Base-by-base conservation (phyloP, 2,113 vertebrate genomes). In the Hiodon tergisus region DNA sequence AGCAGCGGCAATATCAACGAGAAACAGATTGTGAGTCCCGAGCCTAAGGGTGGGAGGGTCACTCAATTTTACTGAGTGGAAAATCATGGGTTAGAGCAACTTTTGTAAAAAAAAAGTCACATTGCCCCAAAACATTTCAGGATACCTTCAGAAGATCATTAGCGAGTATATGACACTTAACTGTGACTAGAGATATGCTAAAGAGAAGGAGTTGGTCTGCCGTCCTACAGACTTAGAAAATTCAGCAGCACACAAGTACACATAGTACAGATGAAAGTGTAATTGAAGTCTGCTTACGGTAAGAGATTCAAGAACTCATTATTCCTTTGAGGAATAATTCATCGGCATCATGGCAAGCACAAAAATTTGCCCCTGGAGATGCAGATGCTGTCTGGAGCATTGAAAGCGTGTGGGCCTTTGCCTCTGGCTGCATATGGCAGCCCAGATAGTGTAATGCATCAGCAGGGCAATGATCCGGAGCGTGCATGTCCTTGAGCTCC, bases 1-100 rank as follows among this genome's bases (percentile, higher is more conserved):
- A 96, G 94, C 89, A 94, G 92, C 0, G 94, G 94, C 83, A 91
- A 89, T 81, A 86, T 93, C 88, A 94, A 93, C 0, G 94, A 95
- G 89, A 95, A 94, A 83, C 94, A 95, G 85, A 95, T 95, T 0
- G 94, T 95, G 86, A 94, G 94, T 92, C 13, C 61, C 3, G 13
- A 5, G 4, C 16, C 9, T 3, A 3, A 3, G 0, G 7, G 11
- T 4, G 2, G 11, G 48, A 14, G 60, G 13, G 4, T 60, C 4
- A 4, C 59, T 4, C 59, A 4, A 31, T 3, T 6, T 6, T 5
- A 4, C 7, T 6, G 6, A 5, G 17, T 8, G 16, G 62, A 3
- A 13, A 16, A 4, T 62, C n/a, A 16, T 13, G 60, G 17, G 14
- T 16, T 16, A 16, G 14, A 62, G 13, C n/a, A 16, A 16, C 17